Percentiles rank a stretch among this genome's conserved stretches.
These are phyloP conservation scores for Trimorus sp. DNA, from an alignment of 2,888 invertebrate species.

Conservation along the genomic window DNA sequence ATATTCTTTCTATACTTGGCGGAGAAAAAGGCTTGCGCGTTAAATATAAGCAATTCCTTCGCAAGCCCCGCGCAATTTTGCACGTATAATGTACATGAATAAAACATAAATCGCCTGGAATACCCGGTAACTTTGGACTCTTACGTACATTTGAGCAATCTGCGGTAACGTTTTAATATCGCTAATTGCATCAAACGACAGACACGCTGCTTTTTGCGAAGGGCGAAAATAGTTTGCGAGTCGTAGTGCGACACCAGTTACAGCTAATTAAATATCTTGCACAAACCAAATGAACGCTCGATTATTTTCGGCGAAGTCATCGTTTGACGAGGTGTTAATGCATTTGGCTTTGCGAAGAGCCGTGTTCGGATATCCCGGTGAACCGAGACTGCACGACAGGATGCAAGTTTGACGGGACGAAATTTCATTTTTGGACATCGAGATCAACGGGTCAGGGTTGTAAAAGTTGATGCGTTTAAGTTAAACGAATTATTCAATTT, in stretches of 20 bases:
- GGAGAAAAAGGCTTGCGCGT: constrained; percentile 75
- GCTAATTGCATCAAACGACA: constrained; percentile 63
- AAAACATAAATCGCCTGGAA: constrained; percentile 73
- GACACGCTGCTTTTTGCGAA: constrained; percentile 56
- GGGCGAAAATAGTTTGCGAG: constrained; percentile 33
- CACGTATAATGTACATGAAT: constrained; percentile 76
- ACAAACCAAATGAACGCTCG: constrained; percentile 41
- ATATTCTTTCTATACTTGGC: constrained; percentile 76
- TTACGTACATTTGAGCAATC: constrained; percentile 63
- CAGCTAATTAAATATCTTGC: constrained; percentile 42
- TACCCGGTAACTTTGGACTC: constrained; percentile 61
- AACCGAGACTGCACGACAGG: too few species aligned
- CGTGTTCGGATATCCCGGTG: too few species aligned
- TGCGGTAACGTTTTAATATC: constrained; percentile 58
- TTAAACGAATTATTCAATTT: too few species aligned
- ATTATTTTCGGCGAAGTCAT: constrained; percentile 36
- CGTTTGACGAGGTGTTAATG: constrained; percentile 38
- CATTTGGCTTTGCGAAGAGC: constrained; percentile 9
- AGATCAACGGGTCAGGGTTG: too few species aligned
- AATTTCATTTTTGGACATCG: too few species aligned
- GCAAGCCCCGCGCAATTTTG: constrained; percentile 68
- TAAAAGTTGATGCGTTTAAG: too few species aligned
- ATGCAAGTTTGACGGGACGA: too few species aligned
- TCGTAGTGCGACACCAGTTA: constrained; percentile 17
- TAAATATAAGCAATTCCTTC: constrained; percentile 74